Evolutionary conservation across 2,797 vertebrate species (phyloP), one percentile per base, ranked within the genome.

Genomic region (Phyllotis vaccarum): DNA sequence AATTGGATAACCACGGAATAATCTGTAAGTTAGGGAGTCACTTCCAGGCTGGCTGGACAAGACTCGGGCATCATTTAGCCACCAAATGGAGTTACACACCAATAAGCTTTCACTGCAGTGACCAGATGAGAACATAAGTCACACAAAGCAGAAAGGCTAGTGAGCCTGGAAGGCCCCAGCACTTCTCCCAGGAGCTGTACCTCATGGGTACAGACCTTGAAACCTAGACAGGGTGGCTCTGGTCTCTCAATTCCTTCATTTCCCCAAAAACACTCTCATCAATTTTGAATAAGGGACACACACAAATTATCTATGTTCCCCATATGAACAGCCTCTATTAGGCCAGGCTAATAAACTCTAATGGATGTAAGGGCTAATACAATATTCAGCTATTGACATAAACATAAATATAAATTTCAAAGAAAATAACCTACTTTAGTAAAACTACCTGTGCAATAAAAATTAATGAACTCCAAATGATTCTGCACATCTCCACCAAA

Each of bases 391-490:
- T 98, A 99, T 98, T 98, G 99, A 98, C 98, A 99, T 98, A 99
- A 98, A 98, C 98, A 99, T 98, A 99, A 98, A 98, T 98, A 99
- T 98, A 99, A 98, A 99, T 99, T 98, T 98, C 98, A 98, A 98
- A 99, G 98, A 98, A 98, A 99, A 98, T 99, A 98, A 98, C 98
- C 98, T 99, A 99, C 98, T 99, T 99, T 98, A 98, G 98, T 99
- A 98, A 99, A 99, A 99, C 98, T 99, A 99, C 99, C 99, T 99
- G 98, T 96, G 98, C 99, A 98, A 99, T 99, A 99, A 99, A 99
- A 99, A 99, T 99, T 99, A 99, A 99, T 99, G 99, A 99, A 99
- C 99, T 99, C 98, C 99, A 99, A 99, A 99, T 98, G 98, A 98
- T 98, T 98, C 98, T 98, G 98, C 98, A 98, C 98, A 98, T 99